Conservation (phyloP, 2,797 vertebrate species). For the Sparidentex hasta region DNA sequence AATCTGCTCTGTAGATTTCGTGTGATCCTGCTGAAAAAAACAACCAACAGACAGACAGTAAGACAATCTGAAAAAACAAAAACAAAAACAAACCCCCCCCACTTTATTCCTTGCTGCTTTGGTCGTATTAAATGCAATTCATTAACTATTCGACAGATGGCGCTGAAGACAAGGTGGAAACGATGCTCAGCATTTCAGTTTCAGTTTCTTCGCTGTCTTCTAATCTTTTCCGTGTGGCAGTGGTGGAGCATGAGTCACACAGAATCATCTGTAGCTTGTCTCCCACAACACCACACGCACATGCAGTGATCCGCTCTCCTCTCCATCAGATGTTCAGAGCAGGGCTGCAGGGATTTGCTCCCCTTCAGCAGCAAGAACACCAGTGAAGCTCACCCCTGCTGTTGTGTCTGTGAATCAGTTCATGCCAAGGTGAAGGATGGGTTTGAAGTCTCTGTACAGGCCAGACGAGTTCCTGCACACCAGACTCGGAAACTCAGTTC, state of each 20-base stretch:
- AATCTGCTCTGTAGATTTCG: too few relatives aligned
- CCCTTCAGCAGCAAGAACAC: neutral
- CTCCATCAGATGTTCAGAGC: neutral
- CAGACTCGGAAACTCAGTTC: neutral
- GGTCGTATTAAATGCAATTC: neutral
- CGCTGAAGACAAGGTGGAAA: neutral
- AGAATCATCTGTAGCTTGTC: neutral
- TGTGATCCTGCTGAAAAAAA: too few relatives aligned
- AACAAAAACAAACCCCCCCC: too few relatives aligned
- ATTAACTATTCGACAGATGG: conserved; percentile 30
- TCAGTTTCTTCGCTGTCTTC: neutral
- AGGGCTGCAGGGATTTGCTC: neutral
- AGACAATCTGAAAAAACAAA: too few relatives aligned
- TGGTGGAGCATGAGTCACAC: neutral
- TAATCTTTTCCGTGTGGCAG: neutral
- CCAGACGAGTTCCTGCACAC: too few relatives aligned
- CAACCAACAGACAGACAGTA: too few relatives aligned
- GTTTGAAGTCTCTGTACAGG: too few relatives aligned
- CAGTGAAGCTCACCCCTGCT: neutral
- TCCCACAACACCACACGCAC: neutral
- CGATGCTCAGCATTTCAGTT: neutral
- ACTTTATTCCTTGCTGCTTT: neutral
- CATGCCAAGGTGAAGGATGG: too few relatives aligned
- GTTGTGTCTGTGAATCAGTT: too few relatives aligned
- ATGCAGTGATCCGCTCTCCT: neutral